Percentiles rank a stretch among this genome's conserved stretches.
phyloP scores from a whole-genome alignment of 35 echinoderm and acorn worm species.

The Lytechinus variegatus region DNA sequence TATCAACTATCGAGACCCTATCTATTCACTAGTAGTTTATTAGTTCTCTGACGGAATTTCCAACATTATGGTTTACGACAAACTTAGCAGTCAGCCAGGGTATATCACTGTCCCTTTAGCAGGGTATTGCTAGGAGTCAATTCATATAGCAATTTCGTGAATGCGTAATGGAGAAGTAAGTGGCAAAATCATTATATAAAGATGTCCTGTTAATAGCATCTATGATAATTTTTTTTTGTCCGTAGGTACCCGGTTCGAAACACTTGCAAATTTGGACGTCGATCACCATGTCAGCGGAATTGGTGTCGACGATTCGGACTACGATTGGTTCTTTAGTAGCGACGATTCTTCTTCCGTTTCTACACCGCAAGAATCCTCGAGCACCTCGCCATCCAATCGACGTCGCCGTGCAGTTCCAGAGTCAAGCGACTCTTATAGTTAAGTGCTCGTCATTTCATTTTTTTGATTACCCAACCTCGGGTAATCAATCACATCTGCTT shows the following conservation, averaged over 20 bases:
- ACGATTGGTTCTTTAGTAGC: constrained; percentile 77
- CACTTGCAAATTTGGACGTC: constrained; percentile 52
- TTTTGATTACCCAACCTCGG: not conserved
- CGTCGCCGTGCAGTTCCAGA: not conserved
- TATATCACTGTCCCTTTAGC: no score
- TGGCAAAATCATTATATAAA: no score
- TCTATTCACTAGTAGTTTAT: no score
- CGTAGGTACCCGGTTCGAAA: constrained; percentile 62
- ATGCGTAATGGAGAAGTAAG: no score
- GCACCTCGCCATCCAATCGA: not conserved
- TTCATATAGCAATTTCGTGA: no score
- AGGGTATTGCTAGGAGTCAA: no score
- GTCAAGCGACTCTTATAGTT: not conserved
- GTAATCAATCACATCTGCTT: not conserved
- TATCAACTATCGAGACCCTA: no score
- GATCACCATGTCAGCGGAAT: constrained; percentile 24
- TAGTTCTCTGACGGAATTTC: no score
- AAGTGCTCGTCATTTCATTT: not conserved
- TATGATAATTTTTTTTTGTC: not conserved
- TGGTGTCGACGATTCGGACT: constrained; percentile 59
- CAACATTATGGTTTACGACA: no score
- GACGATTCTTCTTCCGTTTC: not conserved
- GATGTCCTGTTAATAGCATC: no score
- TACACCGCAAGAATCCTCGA: not conserved
- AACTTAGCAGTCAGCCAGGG: no score